Evolutionary conservation across 2,888 invertebrate genomes (phyloP), one percentile per base, ranked within the genome.

Genomic region (Drosophila lacicola): DNA sequence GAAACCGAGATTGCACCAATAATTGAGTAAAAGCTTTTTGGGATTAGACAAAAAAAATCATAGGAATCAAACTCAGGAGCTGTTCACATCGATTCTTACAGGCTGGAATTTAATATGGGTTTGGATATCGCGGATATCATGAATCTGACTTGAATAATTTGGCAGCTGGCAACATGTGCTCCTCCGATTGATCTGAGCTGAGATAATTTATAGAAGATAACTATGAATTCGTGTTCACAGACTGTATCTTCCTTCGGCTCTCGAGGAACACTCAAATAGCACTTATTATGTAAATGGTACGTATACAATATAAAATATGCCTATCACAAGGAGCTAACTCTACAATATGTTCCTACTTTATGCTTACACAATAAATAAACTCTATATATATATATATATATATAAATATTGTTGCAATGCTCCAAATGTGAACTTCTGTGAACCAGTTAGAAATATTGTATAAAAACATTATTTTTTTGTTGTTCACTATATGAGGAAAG

Each of bases 261-360:
- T n/a, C 55, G 45, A 45, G 61, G 54, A 45, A 70, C 70, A 71
- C 58, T 65, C 70, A 50, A 41, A 44, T 65, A 55, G 65, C 70
- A 70, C 58, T 71, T 66, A 70, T 42, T 29, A 65, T 71, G 50
- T 72, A 58, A 51, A 62, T 60, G 55, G 49, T 68, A 68, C 45
- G 55, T 56, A 58, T 83, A 80, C 69, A 81, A 70, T 84, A 84
- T 69, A 80, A 83, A 78, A 83, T 80, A 86, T 74, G 74, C 83
- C 78, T 87, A 83, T 87, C 83, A 83, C 87, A 83, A 86, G 81
- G 77, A 79, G 61, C 83, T 83, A 83, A 78, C 61, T 63, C 80
- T 81, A 84, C 67, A 74, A 69, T 67, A 72, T 63, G 46, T 63
- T 19, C 33, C 74, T 80, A 78, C 61, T 37, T 10, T 80, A 63